Base-by-base conservation (phyloP, 2,797 vertebrate genomes). In the Phataginus tricuspis region DNA sequence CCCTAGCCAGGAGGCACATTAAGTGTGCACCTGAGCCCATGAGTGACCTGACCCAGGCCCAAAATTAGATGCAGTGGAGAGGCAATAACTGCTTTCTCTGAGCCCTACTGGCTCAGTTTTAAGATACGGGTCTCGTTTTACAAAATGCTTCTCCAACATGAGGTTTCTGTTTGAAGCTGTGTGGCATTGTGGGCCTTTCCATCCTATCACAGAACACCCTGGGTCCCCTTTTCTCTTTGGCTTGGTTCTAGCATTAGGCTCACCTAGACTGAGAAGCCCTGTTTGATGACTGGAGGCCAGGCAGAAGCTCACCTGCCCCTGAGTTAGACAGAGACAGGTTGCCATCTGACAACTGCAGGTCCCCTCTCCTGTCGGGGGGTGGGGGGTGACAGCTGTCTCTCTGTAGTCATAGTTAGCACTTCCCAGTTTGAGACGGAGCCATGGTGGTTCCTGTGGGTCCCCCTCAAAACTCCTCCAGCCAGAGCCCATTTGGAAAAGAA, bases 121-220 rank as follows among this genome's bases (percentile, higher is more conserved):
- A 64, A 42, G 66, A 21, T 2, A 0, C 1, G 37, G 23, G 49
- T 95, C 82, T 59, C 77, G 57, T 90, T 93, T 90, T 25, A 51
- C 29, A 15, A 5, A 53, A 9, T n/a, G 61, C 21, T 68, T 69
- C 80, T 80, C 66, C 71, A 25, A 29, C 0, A 0, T 55, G 71
- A 37, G 71, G 66, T 59, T 78, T 86, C 94, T 72, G 12, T 87
- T 34, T 39, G 86, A 74, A 80, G 39, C 45, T 31, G 69, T 12
- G 29, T 83, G 59, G 61, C 83, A 4, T 2, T 45, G 25, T 27
- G 39, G 49, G 39, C 59, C 75, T 82, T 51, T 69, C 69, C 0
- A 0, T 45, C 59, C 63, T 29, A 0, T 55, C 25, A 0, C 37
- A 19, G 37, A 21, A 29, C 25, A 49, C 25, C 51, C 34, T 0